Base-by-base conservation (phyloP, 2,113 vertebrate species). In the Podarcis cretensis region DNA sequence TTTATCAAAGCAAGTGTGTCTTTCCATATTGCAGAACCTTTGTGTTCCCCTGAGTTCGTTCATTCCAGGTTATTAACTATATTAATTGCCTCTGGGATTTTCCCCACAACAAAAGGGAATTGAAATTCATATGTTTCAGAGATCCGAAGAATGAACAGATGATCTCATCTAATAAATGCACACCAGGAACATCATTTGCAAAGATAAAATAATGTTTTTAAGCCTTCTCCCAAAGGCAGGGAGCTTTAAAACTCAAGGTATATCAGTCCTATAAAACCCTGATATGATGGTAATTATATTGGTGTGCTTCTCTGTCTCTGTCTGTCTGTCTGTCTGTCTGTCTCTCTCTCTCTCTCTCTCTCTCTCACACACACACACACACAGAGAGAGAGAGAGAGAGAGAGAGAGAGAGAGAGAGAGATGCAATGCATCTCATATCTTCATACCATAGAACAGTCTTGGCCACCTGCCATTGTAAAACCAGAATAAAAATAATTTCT, bases 11-110 rank as follows among this genome's bases (percentile, higher is more conserved):
- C 9, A 83, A 57, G 1, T 13, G 4, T 73, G 14, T 81, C 83
- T 88, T 87, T 84, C 89, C 54, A 43, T 78, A 37, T 27, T 83
- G 66, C 9, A 87, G 9, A 57, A 25, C 25, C 63, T 86, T 81
- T 73, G 82, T 69, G 35, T 12, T 32, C 0, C 84, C 2, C 25
- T 43, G 12, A 90, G 82, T 71, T 86, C 23, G 71, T 7, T 65
- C 81, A 82, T 73, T 69, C 74, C 87, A 2, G 12, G 7, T 81
- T 13, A 74, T 13, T 3, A 80, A 57, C 83, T 91, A 80, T 1
- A 0, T 57, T 40, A 78, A 89, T 9, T 13, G 66, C 4, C 86
- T 14, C 59, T 68, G 35, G 81, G 63, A 82, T 79, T 14, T 65
- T 37, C 14, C 25, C n/a, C 16, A 35, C 20, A 37, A 37, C 9